These are phyloP conservation scores for Anaspis maculata DNA, from an alignment of 2,888 invertebrate genomes.

Conservation along the genomic window DNA sequence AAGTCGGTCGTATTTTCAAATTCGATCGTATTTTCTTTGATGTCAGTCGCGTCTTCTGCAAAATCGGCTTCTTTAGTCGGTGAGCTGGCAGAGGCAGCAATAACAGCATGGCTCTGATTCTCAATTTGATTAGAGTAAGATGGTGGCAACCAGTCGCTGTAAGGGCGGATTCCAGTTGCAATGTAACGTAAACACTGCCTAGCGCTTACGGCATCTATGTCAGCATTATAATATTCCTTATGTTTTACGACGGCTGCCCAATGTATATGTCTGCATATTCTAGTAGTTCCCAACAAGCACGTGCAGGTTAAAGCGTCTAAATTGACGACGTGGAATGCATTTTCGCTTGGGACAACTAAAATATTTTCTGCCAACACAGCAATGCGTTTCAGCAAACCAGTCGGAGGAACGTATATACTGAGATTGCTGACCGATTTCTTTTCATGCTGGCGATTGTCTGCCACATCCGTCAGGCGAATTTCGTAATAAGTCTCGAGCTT, in stretches of 20 bases:
- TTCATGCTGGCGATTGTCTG: neutral
- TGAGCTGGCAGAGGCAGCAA: neutral
- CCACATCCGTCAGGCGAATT: neutral
- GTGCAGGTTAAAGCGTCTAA: constrained; percentile 1
- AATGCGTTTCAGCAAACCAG: neutral
- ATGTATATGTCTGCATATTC: constrained; percentile 1
- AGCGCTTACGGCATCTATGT: no score
- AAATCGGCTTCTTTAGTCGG: neutral
- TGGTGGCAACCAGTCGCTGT: no score
- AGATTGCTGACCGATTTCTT: neutral
- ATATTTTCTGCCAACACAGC: neutral
- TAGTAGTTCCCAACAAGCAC: neutral
- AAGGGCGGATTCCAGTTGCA: constrained; percentile 1
- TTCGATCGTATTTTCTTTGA: neutral
- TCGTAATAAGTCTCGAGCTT: neutral
- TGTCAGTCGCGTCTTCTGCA: neutral
- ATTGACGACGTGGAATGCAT: neutral
- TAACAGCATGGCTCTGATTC: neutral
- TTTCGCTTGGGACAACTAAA: neutral
- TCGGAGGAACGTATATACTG: neutral
- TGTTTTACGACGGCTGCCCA: no score
- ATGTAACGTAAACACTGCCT: no score
- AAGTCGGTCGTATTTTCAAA: neutral
- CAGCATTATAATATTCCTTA: no score
- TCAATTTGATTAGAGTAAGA: no score